Base-by-base conservation (phyloP, 2,113 vertebrate species). In the Laticauda laticaudata region DNA sequence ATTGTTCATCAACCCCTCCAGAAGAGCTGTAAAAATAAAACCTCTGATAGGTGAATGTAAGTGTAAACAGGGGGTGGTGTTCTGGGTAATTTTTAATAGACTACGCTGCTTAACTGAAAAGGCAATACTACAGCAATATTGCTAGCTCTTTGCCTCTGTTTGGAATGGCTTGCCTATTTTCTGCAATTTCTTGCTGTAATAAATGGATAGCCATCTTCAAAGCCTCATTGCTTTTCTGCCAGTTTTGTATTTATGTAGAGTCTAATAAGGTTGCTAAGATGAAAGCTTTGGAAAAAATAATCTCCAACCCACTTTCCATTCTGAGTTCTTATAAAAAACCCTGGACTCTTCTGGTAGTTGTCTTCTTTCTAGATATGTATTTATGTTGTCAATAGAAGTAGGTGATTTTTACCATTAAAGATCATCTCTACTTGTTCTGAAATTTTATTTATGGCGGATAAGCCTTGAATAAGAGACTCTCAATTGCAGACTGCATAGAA, bases 1-100 rank as follows among this genome's bases (percentile, higher is more conserved):
- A 90, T 94, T 90, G 91, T 90, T 90, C 61, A 92, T 75, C 93
- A 34, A 85, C 91, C 88, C 20, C 56, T 86, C 55, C 81, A 86
- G 75, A 92, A 86, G 88, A 86, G 75, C 45, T 69, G 75, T 59
- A 86, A 91, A 23, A 92, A 86, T 86, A 57, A 90, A 90, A 89
- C 23, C 7, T 54, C 87, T 64, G 91, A 55, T 92, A 92, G 56
- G 90, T 86, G 55, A 75, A 86, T 92, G 69, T 26, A 92, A 89
- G 57, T 86, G 45, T 93, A 89, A 93, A 93, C 43, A 51, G 86
- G 56, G 86, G 45, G 87, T n/a, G 61, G n/a, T 29, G 54, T 91
- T 88, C 86, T 89, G 86, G 12, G 43, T 88, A 45, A 61, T 85
- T 51, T 89, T 61, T 86, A 48, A 51, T 90, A 39, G 39, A 61